Evolutionary conservation across 2,888 invertebrate genomes (phyloP).

Genomic region (Amiota minor): DNA sequence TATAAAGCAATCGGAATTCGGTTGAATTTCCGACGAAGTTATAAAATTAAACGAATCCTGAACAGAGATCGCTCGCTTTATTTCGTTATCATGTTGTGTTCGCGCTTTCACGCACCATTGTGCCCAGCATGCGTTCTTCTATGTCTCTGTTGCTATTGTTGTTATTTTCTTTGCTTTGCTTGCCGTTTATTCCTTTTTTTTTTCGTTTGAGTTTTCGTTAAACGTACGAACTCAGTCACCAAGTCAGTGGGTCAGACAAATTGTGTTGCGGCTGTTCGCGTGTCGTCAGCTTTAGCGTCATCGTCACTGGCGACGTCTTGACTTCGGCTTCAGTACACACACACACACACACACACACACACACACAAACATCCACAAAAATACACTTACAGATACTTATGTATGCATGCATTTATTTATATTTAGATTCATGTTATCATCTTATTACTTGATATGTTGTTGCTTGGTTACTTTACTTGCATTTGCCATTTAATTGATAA

Average conservation of each 20-base stretch:
- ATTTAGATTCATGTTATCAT: no score
- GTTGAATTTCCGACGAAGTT: neutral
- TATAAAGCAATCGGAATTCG: neutral
- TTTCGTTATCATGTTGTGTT: neutral
- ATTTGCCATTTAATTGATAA: no score
- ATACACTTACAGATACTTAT: no score
- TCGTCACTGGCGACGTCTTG: no score
- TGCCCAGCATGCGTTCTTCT: constrained; percentile 24
- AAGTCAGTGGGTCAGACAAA: constrained; percentile 59
- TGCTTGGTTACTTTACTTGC: no score
- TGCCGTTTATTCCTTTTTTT: no score
- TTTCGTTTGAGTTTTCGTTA: constrained; percentile 38
- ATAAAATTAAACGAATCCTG: neutral
- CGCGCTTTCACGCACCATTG: neutral
- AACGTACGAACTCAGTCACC: constrained; percentile 63
- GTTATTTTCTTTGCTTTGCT: constrained; percentile 32
- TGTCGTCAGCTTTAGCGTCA: neutral
- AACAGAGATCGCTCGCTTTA: constrained; percentile 1
- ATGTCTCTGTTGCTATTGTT: neutral
- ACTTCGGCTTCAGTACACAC: no score
- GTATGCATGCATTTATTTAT: no score
- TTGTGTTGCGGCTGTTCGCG: neutral
- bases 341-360: no score
- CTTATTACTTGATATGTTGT: no score
- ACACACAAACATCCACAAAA: no score